phyloP scores from a whole-genome alignment of 2,113 vertebrate genomes.

The Psilopsiagon aurifrons region DNA sequence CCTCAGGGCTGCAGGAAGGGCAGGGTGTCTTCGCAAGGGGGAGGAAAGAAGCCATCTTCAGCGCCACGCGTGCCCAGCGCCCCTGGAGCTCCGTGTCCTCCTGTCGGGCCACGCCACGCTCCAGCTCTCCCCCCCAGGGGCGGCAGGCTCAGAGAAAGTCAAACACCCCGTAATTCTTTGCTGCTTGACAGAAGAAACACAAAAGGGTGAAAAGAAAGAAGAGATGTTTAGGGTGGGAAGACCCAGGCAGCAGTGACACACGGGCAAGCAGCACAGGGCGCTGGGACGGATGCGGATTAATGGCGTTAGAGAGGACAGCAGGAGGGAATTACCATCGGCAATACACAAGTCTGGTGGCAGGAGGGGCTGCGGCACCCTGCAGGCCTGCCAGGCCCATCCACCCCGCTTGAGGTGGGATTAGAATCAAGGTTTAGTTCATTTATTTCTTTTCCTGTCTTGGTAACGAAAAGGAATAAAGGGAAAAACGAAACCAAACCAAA shows the following conservation, averaged over 20 bases:
- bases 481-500: background rate
- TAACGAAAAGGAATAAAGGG: conserved; percentile 45
- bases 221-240: conserved; percentile 73
- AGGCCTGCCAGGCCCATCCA: conserved; percentile 19
- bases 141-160: conserved; percentile 84
- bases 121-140: conserved; percentile 69
- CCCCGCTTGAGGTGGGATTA: conserved; percentile 71
- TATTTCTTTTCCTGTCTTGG: conserved; percentile 75
- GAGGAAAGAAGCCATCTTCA: conserved; percentile 71
- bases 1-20: conserved; percentile 27
- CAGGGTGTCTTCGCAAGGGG: conserved; percentile 37
- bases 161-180: conserved; percentile 88
- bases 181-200: conserved; percentile 81
- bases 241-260: conserved; percentile 54
- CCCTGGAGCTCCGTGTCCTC: conserved; percentile 63
- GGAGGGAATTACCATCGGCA: conserved; percentile 46
- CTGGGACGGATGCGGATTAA: conserved; percentile 69
- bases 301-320: conserved; percentile 69
- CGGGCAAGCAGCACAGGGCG: conserved; percentile 59
- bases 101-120: conserved; percentile 52
- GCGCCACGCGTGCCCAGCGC: conserved; percentile 39
- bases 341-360: conserved; percentile 44
- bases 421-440: conserved; percentile 77
- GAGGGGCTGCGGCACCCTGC: conserved; percentile 41
- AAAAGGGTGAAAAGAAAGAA: conserved; percentile 79